These are phyloP conservation scores for Drosophila quadrilineata DNA, from an alignment of 1,140 invertebrate genomes.

Conservation along the genomic window DNA sequence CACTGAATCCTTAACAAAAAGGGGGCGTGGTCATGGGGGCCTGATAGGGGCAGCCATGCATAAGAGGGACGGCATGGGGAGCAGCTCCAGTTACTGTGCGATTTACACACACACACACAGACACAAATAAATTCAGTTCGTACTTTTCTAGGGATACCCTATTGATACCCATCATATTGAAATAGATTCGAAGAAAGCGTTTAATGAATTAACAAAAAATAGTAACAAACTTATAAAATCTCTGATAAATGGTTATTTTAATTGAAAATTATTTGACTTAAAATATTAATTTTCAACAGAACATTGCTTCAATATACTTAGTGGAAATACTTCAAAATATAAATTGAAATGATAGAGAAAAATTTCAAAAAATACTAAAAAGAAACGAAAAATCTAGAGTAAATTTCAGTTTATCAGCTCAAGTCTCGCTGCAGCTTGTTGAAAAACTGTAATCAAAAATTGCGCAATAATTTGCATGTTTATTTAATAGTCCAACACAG, in stretches of 20 bases:
- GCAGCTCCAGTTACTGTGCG: conserved; percentile 3
- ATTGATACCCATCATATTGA: conserved; percentile 18
- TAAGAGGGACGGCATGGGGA: neutral
- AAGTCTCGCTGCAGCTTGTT: conserved; percentile 27
- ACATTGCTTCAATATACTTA: too few species aligned
- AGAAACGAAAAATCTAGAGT: too few species aligned
- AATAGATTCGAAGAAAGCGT: neutral
- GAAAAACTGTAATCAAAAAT: conserved; percentile 78
- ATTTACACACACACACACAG: conserved; percentile 75
- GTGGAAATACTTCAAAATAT: too few species aligned
- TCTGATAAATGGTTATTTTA: too few species aligned
- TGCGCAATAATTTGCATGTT: conserved; percentile 79
- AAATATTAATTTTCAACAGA: too few species aligned
- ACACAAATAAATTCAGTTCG: conserved; percentile 54
- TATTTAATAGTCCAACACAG: conserved; percentile 64
- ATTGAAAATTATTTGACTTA: too few species aligned
- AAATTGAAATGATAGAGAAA: too few species aligned
- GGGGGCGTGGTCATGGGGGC: too few species aligned
- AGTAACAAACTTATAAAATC: too few species aligned
- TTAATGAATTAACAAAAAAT: too few species aligned
- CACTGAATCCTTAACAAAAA: too few species aligned
- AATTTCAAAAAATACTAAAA: too few species aligned
- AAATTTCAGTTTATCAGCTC: neutral
- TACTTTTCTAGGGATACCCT: conserved; percentile 3
- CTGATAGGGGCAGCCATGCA: neutral